A percentile compares a stretch with the other conserved stretches of the same genome.
Evolutionary conservation across 2,797 vertebrate genomes (phyloP).

Genomic region (Pogonophryne albipinna): DNA sequence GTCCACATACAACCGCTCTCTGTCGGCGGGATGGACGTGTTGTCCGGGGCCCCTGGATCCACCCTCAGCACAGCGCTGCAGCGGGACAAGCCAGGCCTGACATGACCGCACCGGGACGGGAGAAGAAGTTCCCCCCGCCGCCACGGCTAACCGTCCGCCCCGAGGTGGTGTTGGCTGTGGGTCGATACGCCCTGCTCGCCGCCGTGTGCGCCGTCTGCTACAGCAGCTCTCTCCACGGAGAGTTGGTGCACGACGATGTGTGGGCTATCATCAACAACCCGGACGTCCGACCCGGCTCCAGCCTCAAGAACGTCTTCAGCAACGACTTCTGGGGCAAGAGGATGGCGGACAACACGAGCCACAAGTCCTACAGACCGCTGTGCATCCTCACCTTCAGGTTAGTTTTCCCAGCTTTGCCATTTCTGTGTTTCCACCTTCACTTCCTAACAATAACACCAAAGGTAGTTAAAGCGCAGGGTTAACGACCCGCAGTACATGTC

Average conservation of each 20-base stretch:
- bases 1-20: constrained; percentile 49
- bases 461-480: background rate
- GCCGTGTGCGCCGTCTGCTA: constrained; percentile 90
- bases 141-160: constrained; percentile 49
- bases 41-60: constrained; percentile 14
- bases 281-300: constrained; percentile 88
- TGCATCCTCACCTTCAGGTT: constrained; percentile 96
- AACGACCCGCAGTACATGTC: background rate
- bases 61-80: constrained; percentile 46
- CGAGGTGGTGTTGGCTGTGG: constrained; percentile 58
- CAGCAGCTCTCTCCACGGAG: constrained; percentile 90
- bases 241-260: constrained; percentile 97
- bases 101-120: constrained; percentile 79
- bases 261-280: constrained; percentile 97
- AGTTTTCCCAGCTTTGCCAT: constrained; percentile 58
- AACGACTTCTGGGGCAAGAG: constrained; percentile 98
- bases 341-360: constrained; percentile 95
- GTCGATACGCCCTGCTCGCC: constrained; percentile 77
- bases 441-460: background rate
- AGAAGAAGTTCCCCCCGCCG: constrained; percentile 50
- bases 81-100: constrained; percentile 70
- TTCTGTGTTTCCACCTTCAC: background rate
- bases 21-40: constrained; percentile 58
- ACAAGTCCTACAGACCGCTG: constrained; percentile 97
- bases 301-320: constrained; percentile 86